phyloP scores from a whole-genome alignment of 1,140 invertebrate species.

The Drosophila rhopaloa region DNA sequence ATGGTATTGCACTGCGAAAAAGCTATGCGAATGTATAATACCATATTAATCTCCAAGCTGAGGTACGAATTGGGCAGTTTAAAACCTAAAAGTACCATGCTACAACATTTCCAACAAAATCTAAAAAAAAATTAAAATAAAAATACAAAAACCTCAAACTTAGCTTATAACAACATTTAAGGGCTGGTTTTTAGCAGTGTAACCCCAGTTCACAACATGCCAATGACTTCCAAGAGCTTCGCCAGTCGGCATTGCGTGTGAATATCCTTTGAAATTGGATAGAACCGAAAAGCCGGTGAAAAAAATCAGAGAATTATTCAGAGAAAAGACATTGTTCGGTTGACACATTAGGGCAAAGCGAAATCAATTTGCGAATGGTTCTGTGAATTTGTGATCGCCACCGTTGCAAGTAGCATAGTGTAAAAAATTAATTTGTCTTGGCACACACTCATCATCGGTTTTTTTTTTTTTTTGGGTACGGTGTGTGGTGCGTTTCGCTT shows the following conservation, averaged over 20 bases:
- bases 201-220: slow-evolving; percentile 28
- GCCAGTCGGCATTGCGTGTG: slow-evolving; percentile 71
- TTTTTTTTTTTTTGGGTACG: slow-evolving; percentile 1
- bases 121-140: not conserved
- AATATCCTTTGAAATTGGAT: slow-evolving; percentile 76
- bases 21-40: not conserved
- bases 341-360: slow-evolving; percentile 57
- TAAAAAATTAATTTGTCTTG: slow-evolving; percentile 75
- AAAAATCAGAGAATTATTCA: not conserved
- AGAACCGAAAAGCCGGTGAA: slow-evolving; percentile 7
- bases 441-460: slow-evolving; percentile 67
- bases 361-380: slow-evolving; percentile 79
- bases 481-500: slow-evolving; percentile 21
- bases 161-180: not conserved
- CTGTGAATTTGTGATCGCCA: slow-evolving; percentile 32
- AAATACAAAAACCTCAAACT: not conserved
- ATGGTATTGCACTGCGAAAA: not conserved
- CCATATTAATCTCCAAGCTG: too few species aligned
- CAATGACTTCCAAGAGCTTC: slow-evolving; percentile 43
- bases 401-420: slow-evolving; percentile 41
- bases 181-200: slow-evolving; percentile 3
- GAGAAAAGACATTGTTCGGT: slow-evolving; percentile 19
- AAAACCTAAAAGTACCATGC: too few species aligned
- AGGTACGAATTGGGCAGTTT: too few species aligned
- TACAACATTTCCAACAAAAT: too few species aligned